Base-by-base conservation (phyloP, 2,113 vertebrate species). In the Paedocypris sp. region DNA sequence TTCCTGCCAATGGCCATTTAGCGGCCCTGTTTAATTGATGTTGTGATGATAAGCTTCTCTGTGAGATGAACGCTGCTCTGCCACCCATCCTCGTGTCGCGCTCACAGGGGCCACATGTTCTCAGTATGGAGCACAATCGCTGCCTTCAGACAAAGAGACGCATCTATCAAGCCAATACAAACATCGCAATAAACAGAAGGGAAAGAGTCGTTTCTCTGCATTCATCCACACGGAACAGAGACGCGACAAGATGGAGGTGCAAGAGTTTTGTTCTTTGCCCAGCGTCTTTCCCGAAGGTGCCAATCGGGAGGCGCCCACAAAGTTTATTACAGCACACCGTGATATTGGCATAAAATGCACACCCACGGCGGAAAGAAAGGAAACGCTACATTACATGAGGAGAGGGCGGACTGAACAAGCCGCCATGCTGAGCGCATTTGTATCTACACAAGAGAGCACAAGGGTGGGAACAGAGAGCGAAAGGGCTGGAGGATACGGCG, bases 371-470 rank as follows among this genome's bases (percentile, higher is more conserved):
- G 16, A 58, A 68, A 78, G 68, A 74, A 75, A 77, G 67, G 75
- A 73, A 56, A 11, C 53, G 75, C 68, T 77, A 73, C 67, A 53
- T 70, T 75, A 73, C 62, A 67, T 57, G 71, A 81, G 73, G 77
- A 75, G 76, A 84, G 80, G 83, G 84, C 80, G 81, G 82, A 80
- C 77, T 73, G 70, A 79, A 80, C 77, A 74, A 65, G 81, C 78
- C 76, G 77, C 75, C 82, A 77, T 69, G 80, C 83, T 82, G 82
- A 73, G 78, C 73, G 78, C 78, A 81, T 83, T 83, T 85, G 78
- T 82, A 79, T 81, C 64, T 82, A 81, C 69, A 84, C 80, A 83
- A 85, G 82, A 79, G 80, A 76, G 77, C 79, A 74, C 71, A 79
- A 76, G 73, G 78, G 77, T 83, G 80, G 80, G 79, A 75, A 77